Conservation (phyloP, 2,888 invertebrate species). For the Trissolcus japonicus region DNA sequence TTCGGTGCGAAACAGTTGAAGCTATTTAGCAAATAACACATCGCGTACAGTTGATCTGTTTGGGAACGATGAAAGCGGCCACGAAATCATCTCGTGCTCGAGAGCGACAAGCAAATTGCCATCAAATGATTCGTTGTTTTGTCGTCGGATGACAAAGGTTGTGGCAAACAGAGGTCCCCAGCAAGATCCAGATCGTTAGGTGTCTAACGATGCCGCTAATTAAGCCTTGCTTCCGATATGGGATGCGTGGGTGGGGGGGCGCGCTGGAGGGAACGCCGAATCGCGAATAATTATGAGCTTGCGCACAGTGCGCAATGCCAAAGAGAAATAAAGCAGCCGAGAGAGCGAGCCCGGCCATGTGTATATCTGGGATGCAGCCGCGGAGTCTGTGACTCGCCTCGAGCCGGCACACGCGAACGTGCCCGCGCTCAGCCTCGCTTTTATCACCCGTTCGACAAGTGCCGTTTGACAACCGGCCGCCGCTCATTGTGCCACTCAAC, state of each 20-base stretch:
- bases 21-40: neutral
- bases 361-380: slow-evolving; percentile 68
- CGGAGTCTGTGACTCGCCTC: slow-evolving; percentile 57
- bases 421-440: slow-evolving; percentile 32
- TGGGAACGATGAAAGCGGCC: neutral
- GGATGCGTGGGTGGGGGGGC: slow-evolving; percentile 20
- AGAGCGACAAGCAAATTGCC: too few relatives aligned
- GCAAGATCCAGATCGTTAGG: slow-evolving; percentile 54
- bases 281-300: slow-evolving; percentile 74
- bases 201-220: slow-evolving; percentile 56
- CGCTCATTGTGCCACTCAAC: neutral
- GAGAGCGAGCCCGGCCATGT: slow-evolving; percentile 66
- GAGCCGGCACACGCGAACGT: slow-evolving; percentile 58
- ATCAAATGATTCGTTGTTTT: neutral
- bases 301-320: slow-evolving; percentile 68
- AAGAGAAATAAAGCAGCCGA: slow-evolving; percentile 58
- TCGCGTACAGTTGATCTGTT: neutral
- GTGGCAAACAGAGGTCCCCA: slow-evolving; percentile 28
- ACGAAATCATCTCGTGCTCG: too few relatives aligned
- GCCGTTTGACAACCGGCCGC: neutral
- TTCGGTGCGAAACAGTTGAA: too few relatives aligned
- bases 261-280: slow-evolving; percentile 30
- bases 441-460: neutral
- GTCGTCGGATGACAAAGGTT: slow-evolving; percentile 29
- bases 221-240: slow-evolving; percentile 55